Conservation (phyloP, 2,888 invertebrate genomes). For the Andrena praecox region DNA sequence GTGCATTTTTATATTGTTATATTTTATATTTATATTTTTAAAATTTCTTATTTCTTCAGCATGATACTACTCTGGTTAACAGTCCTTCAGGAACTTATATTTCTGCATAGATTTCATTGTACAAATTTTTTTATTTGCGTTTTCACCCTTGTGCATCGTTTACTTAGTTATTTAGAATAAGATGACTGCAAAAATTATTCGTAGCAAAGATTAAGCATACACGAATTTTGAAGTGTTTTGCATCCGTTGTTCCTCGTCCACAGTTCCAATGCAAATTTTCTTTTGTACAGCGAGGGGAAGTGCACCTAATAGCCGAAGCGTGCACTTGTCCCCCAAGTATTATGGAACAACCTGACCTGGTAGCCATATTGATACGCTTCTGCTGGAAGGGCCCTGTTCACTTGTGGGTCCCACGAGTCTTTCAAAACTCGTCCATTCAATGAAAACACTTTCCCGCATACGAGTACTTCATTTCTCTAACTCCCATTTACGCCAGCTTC, state of each 20-base stretch:
- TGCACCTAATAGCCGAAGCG: slow-evolving; percentile 25
- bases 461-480: slow-evolving; percentile 5
- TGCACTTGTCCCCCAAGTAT: slow-evolving; percentile 40
- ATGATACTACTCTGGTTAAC: too few relatives aligned
- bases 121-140: too few relatives aligned
- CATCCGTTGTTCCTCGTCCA: neutral
- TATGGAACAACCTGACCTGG: slow-evolving; percentile 30
- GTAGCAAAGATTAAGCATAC: neutral
- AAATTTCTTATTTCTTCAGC: too few relatives aligned
- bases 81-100: too few relatives aligned
- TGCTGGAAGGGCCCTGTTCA: slow-evolving; percentile 63
- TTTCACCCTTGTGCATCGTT: too few relatives aligned
- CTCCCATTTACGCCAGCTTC: slow-evolving; percentile 1
- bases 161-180: too few relatives aligned
- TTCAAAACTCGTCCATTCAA: slow-evolving; percentile 53
- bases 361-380: slow-evolving; percentile 37
- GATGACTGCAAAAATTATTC: neutral
- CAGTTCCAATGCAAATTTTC: neutral
- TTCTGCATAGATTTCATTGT: too few relatives aligned
- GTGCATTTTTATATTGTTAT: too few relatives aligned
- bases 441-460: slow-evolving; percentile 62
- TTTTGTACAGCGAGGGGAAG: slow-evolving; percentile 9
- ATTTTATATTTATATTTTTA: too few relatives aligned
- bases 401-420: slow-evolving; percentile 65
- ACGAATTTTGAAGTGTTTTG: neutral